Percentiles rank a stretch among this genome's conserved stretches.
Conservation (phyloP, 2,888 invertebrate genomes). For the Mesochorus sp. region DNA sequence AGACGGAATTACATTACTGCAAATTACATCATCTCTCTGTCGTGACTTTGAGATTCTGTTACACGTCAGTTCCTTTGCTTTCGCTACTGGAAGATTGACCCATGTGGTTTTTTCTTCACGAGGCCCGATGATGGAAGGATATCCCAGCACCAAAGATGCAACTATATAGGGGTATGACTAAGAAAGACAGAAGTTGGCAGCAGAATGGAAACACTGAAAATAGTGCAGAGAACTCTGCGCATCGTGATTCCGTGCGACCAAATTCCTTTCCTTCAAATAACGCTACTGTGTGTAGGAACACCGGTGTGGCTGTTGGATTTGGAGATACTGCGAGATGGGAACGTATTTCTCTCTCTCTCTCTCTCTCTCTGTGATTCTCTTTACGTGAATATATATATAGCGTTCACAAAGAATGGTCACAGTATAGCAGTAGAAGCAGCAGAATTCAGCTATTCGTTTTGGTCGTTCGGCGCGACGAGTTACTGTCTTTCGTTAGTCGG, state of each 20-base stretch:
- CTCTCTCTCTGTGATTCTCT: too few species aligned
- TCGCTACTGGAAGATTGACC: not conserved
- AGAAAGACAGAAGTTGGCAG: not conserved
- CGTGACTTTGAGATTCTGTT: constrained; percentile 3
- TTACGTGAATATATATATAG: not conserved
- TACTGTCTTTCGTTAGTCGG: constrained; percentile 66
- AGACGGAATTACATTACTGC: not conserved
- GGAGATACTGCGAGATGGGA: constrained; percentile 25
- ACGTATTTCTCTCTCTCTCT: too few species aligned
- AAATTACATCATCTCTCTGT: not conserved
- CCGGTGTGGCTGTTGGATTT: constrained; percentile 31
- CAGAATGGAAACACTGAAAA: not conserved
- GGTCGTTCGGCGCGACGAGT: constrained; percentile 59
- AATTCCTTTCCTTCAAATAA: constrained; percentile 53
- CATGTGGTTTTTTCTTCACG: constrained; percentile 14
- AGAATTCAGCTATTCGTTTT: constrained; percentile 59
- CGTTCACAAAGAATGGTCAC: constrained; percentile 31
- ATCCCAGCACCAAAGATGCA: constrained; percentile 19
- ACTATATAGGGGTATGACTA: constrained; percentile 1
- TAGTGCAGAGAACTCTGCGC: not conserved
- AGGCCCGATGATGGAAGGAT: not conserved
- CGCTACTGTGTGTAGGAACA: not conserved
- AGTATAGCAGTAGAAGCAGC: constrained; percentile 31
- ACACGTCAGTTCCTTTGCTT: constrained; percentile 3
- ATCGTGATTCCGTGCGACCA: constrained; percentile 48